Base-by-base conservation (phyloP, 2,888 invertebrate genomes). In the Sabellastarte sp. region DNA sequence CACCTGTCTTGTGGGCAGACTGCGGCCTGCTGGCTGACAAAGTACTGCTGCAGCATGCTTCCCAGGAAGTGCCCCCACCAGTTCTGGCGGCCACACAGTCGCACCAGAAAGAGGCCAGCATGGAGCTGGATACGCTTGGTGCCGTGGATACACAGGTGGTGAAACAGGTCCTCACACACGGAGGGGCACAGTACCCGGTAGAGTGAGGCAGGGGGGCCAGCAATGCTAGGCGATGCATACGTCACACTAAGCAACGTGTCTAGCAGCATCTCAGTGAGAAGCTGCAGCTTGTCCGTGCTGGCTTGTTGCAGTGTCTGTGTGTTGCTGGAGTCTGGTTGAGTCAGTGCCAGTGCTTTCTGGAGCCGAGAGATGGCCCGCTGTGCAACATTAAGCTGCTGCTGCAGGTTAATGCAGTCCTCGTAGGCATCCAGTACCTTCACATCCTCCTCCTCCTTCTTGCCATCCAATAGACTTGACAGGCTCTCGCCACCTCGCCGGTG, bases 31-130 rank as follows among this genome's bases (percentile, higher is more conserved):
- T 90, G 89, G 0, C 91, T 89, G 0, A 91, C 89, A 81, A 93
- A 94, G 76, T 93, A 89, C 67, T 88, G 87, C 29, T 89, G 88
- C 63, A 95, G 88, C 31, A 91, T 91, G 76, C 91, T 90, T 0
- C 93, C 91, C n/a, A 95, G 87, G 78, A 92, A 93, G 71, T 90
- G 88, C 52, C 95, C 95, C 95, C 95, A 95, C 91, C 93, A 95
- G 10, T 87, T 86, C 78, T 90, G 89, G 63, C 88, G 87, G 59
- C 90, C 90, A 77, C 91, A 90, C 80, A 90, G 89, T 59, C 91
- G 88, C 63, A 93, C 91, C 77, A 93, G 85, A 67, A 95, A 86
- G 30, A 93, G 73, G 2, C 81, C 80, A 20, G 77, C 70, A 50
- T 76, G 73, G 26, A 80, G 75, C 78, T 93, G 93, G 64, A 91